These are phyloP conservation scores for Alauda arvensis DNA, from an alignment of 2,797 vertebrate species.

Conservation along the genomic window DNA sequence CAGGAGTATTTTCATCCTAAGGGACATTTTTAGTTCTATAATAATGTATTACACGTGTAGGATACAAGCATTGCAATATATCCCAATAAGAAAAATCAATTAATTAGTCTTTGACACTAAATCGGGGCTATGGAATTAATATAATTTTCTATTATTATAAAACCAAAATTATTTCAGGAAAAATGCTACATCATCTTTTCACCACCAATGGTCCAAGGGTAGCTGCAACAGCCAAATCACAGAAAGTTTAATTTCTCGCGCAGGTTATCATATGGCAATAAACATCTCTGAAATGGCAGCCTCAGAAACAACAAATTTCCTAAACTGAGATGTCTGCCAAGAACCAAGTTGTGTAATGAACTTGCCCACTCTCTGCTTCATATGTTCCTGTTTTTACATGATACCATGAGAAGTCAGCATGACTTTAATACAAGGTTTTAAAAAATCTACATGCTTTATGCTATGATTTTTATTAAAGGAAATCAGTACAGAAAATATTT, in stretches of 20 bases:
- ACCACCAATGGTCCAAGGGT: not conserved
- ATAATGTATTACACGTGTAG: not conserved
- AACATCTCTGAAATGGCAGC: not conserved
- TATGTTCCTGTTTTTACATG: not conserved
- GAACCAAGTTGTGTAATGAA: not conserved
- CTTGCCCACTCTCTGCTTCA: not conserved
- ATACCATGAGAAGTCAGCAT: not conserved
- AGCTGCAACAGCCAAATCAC: not conserved
- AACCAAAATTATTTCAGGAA: not conserved
- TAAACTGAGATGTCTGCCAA: not conserved
- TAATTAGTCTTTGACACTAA: not conserved
- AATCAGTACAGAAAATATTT: not conserved
- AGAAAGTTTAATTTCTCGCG: not conserved
- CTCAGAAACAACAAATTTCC: not conserved
- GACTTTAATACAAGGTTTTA: not conserved
- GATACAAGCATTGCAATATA: not conserved
- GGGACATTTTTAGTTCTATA: not conserved
- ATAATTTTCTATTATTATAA: not conserved
- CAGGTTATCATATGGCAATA: not conserved
- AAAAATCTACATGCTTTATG: not conserved
- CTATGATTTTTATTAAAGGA: not conserved
- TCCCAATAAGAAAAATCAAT: not conserved
- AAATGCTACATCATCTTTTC: not conserved
- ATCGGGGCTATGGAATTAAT: not conserved
- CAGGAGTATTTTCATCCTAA: not conserved